Evolutionary conservation across 1,140 invertebrate genomes (phyloP).

Genomic region (Pentalonia nigronervosa): DNA sequence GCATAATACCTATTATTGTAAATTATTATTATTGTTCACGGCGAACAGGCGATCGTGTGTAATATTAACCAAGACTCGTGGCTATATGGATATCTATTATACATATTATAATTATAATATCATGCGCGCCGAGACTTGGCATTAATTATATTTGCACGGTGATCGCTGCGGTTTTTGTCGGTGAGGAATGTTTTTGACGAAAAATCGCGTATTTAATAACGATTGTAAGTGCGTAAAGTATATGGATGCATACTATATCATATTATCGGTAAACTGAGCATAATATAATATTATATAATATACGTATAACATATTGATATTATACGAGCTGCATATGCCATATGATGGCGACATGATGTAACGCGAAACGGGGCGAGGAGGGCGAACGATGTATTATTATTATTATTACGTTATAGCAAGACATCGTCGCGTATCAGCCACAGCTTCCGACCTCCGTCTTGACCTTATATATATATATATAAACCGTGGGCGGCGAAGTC

Average conservation of each 20-base stretch:
- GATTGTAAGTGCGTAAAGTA: background rate
- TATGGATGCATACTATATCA: no score
- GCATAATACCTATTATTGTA: background rate
- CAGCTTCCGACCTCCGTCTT: constrained; percentile 30
- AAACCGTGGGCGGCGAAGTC: background rate
- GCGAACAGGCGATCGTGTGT: background rate
- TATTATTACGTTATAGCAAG: background rate
- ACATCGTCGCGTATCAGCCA: background rate
- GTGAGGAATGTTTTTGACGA: background rate
- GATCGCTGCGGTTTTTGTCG: no score
- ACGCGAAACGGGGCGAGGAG: background rate
- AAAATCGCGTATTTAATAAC: background rate
- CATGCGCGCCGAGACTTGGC: no score
- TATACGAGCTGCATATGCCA: background rate
- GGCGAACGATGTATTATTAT: background rate
- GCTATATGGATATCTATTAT: no score
- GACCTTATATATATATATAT: background rate
- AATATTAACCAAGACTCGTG: background rate
- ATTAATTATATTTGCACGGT: no score
- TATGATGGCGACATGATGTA: background rate
- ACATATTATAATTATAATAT: no score
- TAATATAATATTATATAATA: background rate
- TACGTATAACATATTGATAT: background rate
- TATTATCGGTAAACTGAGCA: background rate
- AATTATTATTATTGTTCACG: background rate